A percentile compares a stretch with the other conserved stretches of the same genome.
Evolutionary conservation across 2,797 vertebrate species (phyloP).

Genomic region (Syndactyla subalaris): DNA sequence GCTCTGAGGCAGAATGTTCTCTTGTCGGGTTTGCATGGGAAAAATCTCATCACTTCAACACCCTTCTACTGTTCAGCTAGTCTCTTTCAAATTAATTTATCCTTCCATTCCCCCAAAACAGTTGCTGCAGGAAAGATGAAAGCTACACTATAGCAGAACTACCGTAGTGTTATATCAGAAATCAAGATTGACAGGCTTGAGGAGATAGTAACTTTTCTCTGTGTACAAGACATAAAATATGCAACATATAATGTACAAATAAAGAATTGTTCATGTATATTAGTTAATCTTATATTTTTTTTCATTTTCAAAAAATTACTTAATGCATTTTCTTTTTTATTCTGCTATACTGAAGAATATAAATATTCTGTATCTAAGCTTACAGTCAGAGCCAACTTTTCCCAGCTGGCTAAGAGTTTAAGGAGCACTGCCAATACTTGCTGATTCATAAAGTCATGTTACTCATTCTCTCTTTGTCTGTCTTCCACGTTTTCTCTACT

Average conservation of each 20-base stretch:
- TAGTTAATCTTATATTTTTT: not conserved
- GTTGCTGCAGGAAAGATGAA: not conserved
- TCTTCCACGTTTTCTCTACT: slow-evolving; percentile 46
- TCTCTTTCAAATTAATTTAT: not conserved
- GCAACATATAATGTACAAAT: not conserved
- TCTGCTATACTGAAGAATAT: not conserved
- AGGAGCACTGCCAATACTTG: slow-evolving; percentile 68
- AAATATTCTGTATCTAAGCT: not conserved
- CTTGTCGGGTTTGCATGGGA: not conserved
- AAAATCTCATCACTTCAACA: not conserved
- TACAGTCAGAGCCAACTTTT: slow-evolving; percentile 22
- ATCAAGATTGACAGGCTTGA: not conserved
- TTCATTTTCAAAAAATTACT: not conserved
- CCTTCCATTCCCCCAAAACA: not conserved
- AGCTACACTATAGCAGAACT: not conserved
- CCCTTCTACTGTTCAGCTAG: not conserved
- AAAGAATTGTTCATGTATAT: not conserved
- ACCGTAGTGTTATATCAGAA: not conserved
- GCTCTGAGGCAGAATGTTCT: not conserved
- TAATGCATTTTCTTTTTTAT: not conserved
- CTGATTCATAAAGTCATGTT: slow-evolving; percentile 64
- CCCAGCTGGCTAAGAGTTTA: slow-evolving; percentile 59
- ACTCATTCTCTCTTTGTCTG: slow-evolving; percentile 56
- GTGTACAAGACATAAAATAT: not conserved
- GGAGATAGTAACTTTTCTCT: not conserved